Percentiles rank a stretch among this genome's conserved stretches.
Conservation (phyloP, 2,888 invertebrate genomes). For the Zonitis immaculata region DNA sequence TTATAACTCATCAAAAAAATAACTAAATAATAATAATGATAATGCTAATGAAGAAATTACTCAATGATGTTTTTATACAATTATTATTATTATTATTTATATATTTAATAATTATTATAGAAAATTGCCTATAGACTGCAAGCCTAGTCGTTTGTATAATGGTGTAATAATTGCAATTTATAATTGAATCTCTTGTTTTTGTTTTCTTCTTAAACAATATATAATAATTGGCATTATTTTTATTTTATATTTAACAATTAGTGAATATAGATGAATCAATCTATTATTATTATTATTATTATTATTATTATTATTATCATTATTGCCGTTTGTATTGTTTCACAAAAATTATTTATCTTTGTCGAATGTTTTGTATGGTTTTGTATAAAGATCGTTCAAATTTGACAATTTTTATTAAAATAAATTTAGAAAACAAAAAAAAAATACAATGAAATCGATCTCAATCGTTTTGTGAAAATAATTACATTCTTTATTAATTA, state of each 20-base stretch:
- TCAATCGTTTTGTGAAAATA: conserved; percentile 15
- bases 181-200: conserved; percentile 12
- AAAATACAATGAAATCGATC: conserved; percentile 17
- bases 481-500: conserved; percentile 20
- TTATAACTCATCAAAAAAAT: too few species aligned
- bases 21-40: background rate
- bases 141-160: conserved; percentile 28
- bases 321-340: too few species aligned
- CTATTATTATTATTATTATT: too few species aligned
- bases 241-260: conserved; percentile 3
- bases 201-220: background rate
- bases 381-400: too few species aligned
- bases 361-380: too few species aligned
- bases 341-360: too few species aligned
- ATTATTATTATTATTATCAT: too few species aligned
- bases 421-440: too few species aligned
- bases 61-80: conserved; percentile 4
- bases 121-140: conserved; percentile 28
- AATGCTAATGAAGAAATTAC: background rate
- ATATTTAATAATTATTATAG: conserved; percentile 33
- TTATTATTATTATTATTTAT: conserved; percentile 11
- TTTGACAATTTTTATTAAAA: too few species aligned
- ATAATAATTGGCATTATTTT: conserved; percentile 15
- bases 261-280: background rate
- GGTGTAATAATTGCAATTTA: conserved; percentile 21